These are phyloP conservation scores for Cirrhinus molitorella DNA, from an alignment of 2,797 vertebrate species.

Conservation along the genomic window DNA sequence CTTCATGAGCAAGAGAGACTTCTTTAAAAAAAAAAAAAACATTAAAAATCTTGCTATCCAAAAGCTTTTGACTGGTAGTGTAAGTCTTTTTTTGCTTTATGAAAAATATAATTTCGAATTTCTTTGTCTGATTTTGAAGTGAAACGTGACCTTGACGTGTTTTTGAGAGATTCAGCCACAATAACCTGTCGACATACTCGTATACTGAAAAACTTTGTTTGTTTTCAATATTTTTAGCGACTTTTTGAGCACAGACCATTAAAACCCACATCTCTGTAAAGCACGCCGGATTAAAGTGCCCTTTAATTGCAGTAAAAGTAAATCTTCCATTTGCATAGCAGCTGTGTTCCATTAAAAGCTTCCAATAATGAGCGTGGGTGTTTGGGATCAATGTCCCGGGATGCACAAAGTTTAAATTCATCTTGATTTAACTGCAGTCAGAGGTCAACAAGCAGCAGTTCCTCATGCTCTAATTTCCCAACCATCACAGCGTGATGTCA, in stretches of 20 bases:
- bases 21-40: too few relatives aligned
- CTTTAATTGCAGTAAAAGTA: constrained; percentile 7
- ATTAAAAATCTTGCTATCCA: too few relatives aligned
- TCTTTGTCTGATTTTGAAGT: neutral
- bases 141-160: neutral
- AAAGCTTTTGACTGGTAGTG: too few relatives aligned
- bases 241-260: neutral
- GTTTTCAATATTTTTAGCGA: neutral
- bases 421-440: constrained; percentile 1
- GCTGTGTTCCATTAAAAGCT: constrained; percentile 23
- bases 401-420: constrained; percentile 28
- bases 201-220: too few relatives aligned
- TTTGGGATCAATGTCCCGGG: constrained; percentile 39
- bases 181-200: neutral
- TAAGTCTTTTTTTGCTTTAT: neutral
- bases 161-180: neutral
- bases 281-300: constrained; percentile 4
- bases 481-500: constrained; percentile 34
- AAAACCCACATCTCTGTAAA: neutral
- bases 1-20: too few relatives aligned
- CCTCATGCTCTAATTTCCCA: neutral
- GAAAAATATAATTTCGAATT: neutral
- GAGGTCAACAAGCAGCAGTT: constrained; percentile 29
- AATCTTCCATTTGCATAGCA: neutral
- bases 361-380: constrained; percentile 1